These are phyloP conservation scores for Ursus arctos DNA, from an alignment of 2,113 vertebrate species.

Conservation along the genomic window DNA sequence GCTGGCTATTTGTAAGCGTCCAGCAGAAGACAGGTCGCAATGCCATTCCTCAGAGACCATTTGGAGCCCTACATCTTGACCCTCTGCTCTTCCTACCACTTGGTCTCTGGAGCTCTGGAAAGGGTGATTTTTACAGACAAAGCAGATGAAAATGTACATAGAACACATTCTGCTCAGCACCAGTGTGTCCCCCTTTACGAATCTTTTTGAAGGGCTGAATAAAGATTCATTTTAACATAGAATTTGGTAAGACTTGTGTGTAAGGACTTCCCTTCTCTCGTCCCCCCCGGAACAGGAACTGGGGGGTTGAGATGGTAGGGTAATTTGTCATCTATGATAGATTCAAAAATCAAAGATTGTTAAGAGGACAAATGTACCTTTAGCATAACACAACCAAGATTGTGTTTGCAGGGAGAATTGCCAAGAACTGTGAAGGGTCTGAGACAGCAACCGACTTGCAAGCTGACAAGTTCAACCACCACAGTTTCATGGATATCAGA, in stretches of 20 bases:
- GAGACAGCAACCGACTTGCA: not conserved
- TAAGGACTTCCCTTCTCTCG: not conserved
- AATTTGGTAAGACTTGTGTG: not conserved
- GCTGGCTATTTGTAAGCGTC: not conserved
- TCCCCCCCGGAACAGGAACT: not conserved
- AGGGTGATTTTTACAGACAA: conserved; percentile 41
- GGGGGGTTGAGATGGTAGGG: not conserved
- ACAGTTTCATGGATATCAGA: not conserved
- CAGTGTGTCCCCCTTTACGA: not conserved
- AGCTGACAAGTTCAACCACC: not conserved
- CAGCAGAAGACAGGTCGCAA: not conserved
- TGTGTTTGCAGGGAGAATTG: not conserved
- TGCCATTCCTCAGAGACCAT: not conserved
- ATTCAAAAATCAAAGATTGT: not conserved
- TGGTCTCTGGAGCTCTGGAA: not conserved
- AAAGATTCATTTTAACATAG: not conserved
- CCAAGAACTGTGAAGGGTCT: not conserved
- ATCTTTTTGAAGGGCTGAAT: not conserved
- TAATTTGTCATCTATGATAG: not conserved
- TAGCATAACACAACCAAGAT: not conserved
- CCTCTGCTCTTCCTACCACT: not conserved
- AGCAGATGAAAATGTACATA: not conserved
- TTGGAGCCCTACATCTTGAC: not conserved
- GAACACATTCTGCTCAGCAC: not conserved
- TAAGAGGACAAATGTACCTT: not conserved